Percentiles rank a stretch among this genome's conserved stretches.
These are phyloP conservation scores for Sylvia borin DNA, from an alignment of 2,797 vertebrate genomes.

Conservation along the genomic window DNA sequence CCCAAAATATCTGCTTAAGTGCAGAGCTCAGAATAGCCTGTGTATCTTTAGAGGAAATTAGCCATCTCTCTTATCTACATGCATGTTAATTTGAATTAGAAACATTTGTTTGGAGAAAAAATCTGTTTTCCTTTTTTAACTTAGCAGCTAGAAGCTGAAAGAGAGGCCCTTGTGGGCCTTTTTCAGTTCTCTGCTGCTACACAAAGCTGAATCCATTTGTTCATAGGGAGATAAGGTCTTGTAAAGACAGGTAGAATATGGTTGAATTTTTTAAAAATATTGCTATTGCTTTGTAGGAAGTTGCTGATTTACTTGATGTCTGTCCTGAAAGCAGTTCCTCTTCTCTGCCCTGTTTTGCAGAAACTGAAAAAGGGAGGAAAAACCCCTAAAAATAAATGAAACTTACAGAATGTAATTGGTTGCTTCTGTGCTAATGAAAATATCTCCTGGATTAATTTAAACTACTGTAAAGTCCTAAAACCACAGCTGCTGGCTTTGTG, in stretches of 20 bases:
- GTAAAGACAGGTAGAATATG: not conserved
- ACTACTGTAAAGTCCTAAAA: not conserved
- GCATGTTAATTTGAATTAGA: not conserved
- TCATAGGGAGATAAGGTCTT: not conserved
- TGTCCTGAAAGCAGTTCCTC: not conserved
- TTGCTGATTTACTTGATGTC: not conserved
- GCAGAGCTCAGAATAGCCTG: not conserved
- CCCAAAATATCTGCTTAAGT: not conserved
- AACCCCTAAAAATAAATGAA: not conserved
- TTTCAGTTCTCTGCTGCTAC: not conserved
- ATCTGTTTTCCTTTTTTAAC: not conserved
- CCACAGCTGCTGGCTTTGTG: not conserved
- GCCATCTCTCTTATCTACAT: not conserved
- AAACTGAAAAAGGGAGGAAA: not conserved
- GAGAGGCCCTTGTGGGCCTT: not conserved
- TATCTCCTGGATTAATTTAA: not conserved
- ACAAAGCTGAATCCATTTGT: rapidly evolving
- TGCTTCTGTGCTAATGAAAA: not conserved
- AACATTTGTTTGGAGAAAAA: not conserved
- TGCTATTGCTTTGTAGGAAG: not conserved
- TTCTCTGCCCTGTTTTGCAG: not conserved
- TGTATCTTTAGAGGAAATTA: not conserved
- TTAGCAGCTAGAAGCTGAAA: not conserved
- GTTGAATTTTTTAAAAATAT: not conserved
- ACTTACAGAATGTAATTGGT: not conserved